Percentiles rank a stretch among this genome's conserved stretches.
Conservation (phyloP, 2,797 vertebrate genomes). For the Argya squamiceps region DNA sequence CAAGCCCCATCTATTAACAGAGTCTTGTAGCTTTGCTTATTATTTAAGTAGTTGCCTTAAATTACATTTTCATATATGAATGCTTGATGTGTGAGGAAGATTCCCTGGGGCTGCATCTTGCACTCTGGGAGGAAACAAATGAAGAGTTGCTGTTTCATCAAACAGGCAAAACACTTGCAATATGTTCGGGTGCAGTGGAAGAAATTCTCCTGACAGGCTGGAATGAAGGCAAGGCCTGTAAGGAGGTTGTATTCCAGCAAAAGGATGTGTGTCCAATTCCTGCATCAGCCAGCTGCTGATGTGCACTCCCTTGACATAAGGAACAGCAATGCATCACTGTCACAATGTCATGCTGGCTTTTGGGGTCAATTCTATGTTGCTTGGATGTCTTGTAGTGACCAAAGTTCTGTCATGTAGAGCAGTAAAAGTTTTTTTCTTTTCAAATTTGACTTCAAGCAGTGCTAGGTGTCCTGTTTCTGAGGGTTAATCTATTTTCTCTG, state of each 20-base stretch:
- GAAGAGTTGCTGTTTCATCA: background rate
- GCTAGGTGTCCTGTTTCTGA: background rate
- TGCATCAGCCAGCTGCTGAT: constrained; percentile 50
- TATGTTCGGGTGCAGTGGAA: background rate
- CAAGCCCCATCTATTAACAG: background rate
- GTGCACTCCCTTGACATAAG: constrained; percentile 26
- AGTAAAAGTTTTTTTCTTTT: background rate
- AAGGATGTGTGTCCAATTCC: constrained; percentile 44
- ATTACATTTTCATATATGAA: background rate
- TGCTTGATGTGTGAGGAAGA: background rate
- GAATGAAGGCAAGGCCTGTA: constrained; percentile 4
- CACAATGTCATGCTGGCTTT: constrained; percentile 24
- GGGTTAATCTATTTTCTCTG: background rate
- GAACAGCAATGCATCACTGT: constrained; percentile 38
- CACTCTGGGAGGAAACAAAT: background rate
- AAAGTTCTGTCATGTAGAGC: background rate
- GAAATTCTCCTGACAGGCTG: constrained; percentile 30
- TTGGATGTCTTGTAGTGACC: background rate
- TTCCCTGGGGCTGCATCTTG: background rate
- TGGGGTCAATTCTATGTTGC: background rate
- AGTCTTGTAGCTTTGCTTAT: background rate
- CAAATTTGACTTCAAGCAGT: background rate
- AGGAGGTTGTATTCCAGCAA: background rate
- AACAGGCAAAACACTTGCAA: background rate
- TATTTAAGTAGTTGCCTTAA: background rate